Conservation (phyloP, 2,113 vertebrate genomes). For the Dendropsophus ebraccatus region DNA sequence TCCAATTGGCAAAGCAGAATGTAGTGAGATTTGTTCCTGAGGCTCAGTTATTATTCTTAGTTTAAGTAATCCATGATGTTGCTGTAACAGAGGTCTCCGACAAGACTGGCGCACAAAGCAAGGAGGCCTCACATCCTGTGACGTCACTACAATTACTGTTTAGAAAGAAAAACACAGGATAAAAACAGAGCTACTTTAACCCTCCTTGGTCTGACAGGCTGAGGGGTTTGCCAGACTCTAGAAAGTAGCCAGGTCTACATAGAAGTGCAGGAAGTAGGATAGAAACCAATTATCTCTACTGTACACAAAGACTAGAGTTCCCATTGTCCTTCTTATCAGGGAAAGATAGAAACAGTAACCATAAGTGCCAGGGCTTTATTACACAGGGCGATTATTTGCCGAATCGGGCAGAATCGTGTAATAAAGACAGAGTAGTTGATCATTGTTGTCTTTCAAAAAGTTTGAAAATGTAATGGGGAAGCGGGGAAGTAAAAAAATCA, state of each 20-base stretch:
- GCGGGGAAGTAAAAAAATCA: too few species aligned
- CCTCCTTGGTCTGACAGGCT: not conserved
- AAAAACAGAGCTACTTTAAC: not conserved
- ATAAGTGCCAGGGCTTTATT: too few species aligned
- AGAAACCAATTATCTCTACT: not conserved
- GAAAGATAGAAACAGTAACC: too few species aligned
- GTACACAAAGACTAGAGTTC: not conserved
- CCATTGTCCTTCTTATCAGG: too few species aligned
- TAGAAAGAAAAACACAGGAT: constrained; percentile 14
- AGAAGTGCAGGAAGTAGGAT: not conserved
- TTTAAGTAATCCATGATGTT: constrained; percentile 57
- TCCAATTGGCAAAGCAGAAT: constrained; percentile 10
- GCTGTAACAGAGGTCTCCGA: constrained; percentile 26
- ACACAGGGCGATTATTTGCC: too few species aligned
- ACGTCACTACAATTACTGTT: constrained; percentile 46
- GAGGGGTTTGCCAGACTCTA: not conserved
- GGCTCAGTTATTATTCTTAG: constrained; percentile 36
- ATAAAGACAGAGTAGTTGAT: too few species aligned
- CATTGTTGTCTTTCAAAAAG: too few species aligned
- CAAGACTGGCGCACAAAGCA: not conserved
- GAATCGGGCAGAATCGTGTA: too few species aligned
- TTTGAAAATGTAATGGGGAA: too few species aligned
- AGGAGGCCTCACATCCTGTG: constrained; percentile 36
- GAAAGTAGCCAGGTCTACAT: not conserved
- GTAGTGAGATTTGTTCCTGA: not conserved